These are phyloP conservation scores for Coenobita brevimanus DNA, from an alignment of 1,140 invertebrate genomes.

Conservation along the genomic window DNA sequence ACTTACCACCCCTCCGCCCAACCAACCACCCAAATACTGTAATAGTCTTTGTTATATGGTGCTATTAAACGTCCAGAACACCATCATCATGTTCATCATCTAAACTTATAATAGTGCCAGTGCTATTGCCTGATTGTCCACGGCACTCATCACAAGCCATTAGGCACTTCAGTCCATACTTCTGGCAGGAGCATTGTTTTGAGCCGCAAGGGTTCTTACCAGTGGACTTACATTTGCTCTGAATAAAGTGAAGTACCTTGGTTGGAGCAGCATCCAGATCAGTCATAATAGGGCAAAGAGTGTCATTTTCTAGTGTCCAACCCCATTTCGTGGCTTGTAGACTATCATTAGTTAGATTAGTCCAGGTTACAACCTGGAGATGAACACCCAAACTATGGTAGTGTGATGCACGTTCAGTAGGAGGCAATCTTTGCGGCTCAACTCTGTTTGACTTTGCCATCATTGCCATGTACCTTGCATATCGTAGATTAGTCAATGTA, in stretches of 20 bases:
- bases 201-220: constrained; percentile 23
- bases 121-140: constrained; percentile 29
- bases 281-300: not conserved
- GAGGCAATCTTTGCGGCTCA: not conserved
- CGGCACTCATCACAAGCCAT: constrained; percentile 41
- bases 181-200: not conserved
- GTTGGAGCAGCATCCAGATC: constrained; percentile 28
- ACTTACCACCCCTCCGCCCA: too few relatives aligned
- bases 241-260: constrained; percentile 27
- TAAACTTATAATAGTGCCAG: constrained; percentile 25
- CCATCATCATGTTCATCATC: too few relatives aligned
- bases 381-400: not conserved
- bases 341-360: not conserved
- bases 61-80: too few relatives aligned
- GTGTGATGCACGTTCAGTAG: not conserved
- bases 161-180: constrained; percentile 23
- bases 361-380: not conserved
- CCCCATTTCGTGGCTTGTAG: not conserved
- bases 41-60: too few relatives aligned
- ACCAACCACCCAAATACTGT: too few relatives aligned
- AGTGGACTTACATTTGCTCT: constrained; percentile 29
- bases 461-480: not conserved
- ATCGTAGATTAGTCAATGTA: not conserved
- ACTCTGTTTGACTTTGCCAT: not conserved
- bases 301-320: not conserved